Base-by-base conservation (phyloP, 1,140 invertebrate species). In the Colletes latitarsis region DNA sequence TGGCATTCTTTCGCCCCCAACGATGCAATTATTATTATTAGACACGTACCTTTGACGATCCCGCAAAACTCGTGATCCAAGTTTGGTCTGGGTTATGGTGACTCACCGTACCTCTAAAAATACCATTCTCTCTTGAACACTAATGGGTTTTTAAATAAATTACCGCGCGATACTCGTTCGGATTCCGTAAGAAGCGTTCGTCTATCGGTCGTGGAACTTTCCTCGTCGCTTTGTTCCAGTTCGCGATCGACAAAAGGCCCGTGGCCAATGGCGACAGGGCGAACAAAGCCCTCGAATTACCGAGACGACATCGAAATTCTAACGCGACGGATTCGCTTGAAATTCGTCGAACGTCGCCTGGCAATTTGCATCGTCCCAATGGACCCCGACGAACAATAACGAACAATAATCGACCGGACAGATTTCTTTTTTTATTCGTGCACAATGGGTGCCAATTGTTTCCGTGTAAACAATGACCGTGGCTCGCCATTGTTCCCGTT, bases 391-490 rank as follows among this genome's bases (percentile, higher is more conserved):
- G 43, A 21, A 52, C 63, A 66, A 66, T 49, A 5, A n/a, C 17
- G 46, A 52, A 21, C 76, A 30, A 71, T 63, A 69, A 63, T 71
- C 76, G 76, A 14, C 49, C n/a, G n/a, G 71, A 19, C 14, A 66
- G 75, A 78, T 64, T 55, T 39, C 64, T 43, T 78, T 71, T 49
- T 43, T 43, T 19, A 62, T 39, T 4, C 53, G 1, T 12, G 3
- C 55, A 78, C 77, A 64, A 78, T 78, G 55, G 77, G 19, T 6
- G 19, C n/a, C 39, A 58, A 72, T 64, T 78, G 77, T 73, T 14
- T 15, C 58, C 14, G 19, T 78, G 58, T 72, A 78, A 41, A 73
- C 60, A 73, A 73, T 57, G 49, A 39, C 60, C 21, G 15, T 14
- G 14, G 6, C 41, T 39, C 52, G 39, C 58, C 49, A 78, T 78